phyloP scores from a whole-genome alignment of 2,888 invertebrate genomes.

The Heteromurus nitidus region DNA sequence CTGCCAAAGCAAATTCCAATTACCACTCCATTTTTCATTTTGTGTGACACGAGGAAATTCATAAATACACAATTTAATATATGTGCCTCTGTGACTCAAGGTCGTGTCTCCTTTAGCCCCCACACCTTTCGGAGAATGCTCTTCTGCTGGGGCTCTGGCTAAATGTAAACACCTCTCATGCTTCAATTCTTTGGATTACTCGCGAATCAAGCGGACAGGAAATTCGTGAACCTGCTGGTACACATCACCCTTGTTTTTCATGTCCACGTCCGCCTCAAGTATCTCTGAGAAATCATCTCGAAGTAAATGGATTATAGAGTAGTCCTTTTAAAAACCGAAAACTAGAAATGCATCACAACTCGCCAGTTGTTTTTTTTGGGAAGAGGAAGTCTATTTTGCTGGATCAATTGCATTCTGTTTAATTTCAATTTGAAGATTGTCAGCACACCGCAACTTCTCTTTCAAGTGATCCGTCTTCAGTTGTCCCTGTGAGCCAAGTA shows the following conservation, averaged over 20 bases:
- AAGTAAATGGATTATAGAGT: neutral
- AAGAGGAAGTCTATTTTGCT: no score
- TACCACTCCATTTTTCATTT: neutral
- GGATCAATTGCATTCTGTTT: slow-evolving; percentile 5
- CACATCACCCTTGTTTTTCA: neutral
- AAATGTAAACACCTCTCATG: neutral
- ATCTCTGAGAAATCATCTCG: neutral
- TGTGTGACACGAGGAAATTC: neutral
- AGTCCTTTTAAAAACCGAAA: neutral
- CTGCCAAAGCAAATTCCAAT: neutral
- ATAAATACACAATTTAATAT: neutral
- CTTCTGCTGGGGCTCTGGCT: no score
- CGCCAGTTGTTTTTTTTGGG: neutral
- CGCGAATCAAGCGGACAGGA: neutral
- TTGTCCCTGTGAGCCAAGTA: slow-evolving; percentile 11
- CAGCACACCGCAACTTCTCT: neutral
- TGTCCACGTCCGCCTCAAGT: neutral
- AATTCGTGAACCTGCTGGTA: neutral
- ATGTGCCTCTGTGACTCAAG: neutral
- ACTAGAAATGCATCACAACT: neutral
- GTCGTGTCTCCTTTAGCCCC: neutral
- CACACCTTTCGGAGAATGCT: no score
- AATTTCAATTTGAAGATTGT: neutral
- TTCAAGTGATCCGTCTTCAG: neutral
- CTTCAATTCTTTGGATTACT: neutral